Evolutionary conservation across 2,797 vertebrate genomes (phyloP).

Genomic region (Clarias fuscus): DNA sequence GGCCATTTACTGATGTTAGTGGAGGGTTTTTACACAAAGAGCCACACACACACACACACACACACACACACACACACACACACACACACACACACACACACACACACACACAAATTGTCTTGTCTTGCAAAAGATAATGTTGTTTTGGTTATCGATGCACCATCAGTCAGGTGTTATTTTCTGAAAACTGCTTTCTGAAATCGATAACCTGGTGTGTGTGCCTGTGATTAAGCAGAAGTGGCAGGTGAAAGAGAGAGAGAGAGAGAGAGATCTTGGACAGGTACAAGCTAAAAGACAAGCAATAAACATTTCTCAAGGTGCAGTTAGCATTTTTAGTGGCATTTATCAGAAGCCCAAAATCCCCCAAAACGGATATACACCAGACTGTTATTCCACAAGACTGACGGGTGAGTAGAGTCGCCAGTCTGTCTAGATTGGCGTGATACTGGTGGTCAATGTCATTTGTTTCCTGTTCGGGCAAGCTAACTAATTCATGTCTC

Average conservation of each 20-base stretch:
- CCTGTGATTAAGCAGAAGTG: slow-evolving; percentile 63
- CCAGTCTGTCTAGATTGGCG: no score
- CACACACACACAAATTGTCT: slow-evolving; percentile 4
- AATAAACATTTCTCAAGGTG: not conserved
- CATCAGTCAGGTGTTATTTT: slow-evolving; percentile 53
- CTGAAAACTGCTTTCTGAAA: slow-evolving; percentile 51
- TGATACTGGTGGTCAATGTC: no score
- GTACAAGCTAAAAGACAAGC: not conserved
- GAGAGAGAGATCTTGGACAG: not conserved
- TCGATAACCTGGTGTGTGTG: slow-evolving; percentile 42
- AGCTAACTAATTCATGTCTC: no score
- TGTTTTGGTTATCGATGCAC: slow-evolving; percentile 50
- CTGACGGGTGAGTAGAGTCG: no score
- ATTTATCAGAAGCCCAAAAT: not conserved
- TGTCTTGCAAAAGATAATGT: slow-evolving; percentile 50
- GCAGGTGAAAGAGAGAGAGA: slow-evolving; percentile 48
- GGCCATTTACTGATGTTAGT: not conserved
- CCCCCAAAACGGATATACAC: no score
- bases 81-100: not conserved
- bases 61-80: not conserved
- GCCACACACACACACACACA: not conserved
- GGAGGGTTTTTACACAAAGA: not conserved
- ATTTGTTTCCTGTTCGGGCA: no score
- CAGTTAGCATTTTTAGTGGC: not conserved
- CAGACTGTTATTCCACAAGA: no score